A percentile compares a stretch with the other conserved stretches of the same genome.
Evolutionary conservation across 2,888 invertebrate genomes (phyloP).

Genomic region (Drosophila buzzatii): DNA sequence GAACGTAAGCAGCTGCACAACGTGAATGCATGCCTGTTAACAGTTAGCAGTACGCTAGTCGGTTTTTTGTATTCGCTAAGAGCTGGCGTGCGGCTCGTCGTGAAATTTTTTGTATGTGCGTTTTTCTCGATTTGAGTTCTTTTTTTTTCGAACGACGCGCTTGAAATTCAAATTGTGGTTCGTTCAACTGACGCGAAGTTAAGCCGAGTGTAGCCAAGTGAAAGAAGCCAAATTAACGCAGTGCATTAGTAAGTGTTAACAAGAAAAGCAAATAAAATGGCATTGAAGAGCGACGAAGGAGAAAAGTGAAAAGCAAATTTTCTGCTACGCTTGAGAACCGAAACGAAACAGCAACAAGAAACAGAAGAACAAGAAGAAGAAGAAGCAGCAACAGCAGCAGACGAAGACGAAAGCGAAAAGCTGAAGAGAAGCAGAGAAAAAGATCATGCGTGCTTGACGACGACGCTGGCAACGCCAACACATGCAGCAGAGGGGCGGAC

Average conservation of each 20-base stretch:
- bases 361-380: constrained; percentile 22
- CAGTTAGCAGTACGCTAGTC: constrained; percentile 35
- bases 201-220: constrained; percentile 26
- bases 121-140: constrained; percentile 38
- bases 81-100: constrained; percentile 16
- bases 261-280: constrained; percentile 39
- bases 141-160: constrained; percentile 49
- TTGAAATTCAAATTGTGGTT: constrained; percentile 52
- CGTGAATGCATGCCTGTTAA: constrained; percentile 31
- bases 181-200: constrained; percentile 50
- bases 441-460: constrained; percentile 65
- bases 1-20: constrained; percentile 8
- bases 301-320: constrained; percentile 67
- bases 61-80: constrained; percentile 38
- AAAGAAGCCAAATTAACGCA: constrained; percentile 11
- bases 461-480: constrained; percentile 38
- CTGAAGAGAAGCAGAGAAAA: constrained; percentile 59
- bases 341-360: constrained; percentile 50
- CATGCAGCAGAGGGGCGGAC: constrained; percentile 33
- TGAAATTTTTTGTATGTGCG: constrained; percentile 3
- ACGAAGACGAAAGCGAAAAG: constrained; percentile 50
- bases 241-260: constrained; percentile 7
- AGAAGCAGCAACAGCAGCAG: constrained; percentile 16
- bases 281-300: constrained; percentile 47
- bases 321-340: constrained; percentile 70